phyloP scores from a whole-genome alignment of 2,797 vertebrate genomes.

The Champsocephalus esox region DNA sequence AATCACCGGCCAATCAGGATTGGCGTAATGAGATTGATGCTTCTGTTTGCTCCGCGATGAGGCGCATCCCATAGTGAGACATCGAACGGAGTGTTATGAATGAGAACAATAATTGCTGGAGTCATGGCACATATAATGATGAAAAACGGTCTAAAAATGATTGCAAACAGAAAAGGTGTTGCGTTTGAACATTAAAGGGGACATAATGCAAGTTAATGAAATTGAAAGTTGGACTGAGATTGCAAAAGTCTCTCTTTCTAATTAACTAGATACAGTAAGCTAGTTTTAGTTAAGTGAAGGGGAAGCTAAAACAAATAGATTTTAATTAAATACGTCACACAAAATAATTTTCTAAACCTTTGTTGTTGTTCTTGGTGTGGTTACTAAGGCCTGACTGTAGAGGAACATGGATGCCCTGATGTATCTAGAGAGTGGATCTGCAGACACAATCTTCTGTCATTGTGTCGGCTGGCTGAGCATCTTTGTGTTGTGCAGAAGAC shows the following conservation, averaged over 20 bases:
- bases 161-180: background rate
- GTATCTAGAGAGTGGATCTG: conserved; percentile 61
- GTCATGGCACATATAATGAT: conserved; percentile 55
- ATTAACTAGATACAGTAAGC: conserved; percentile 18
- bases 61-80: too few species aligned
- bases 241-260: conserved; percentile 14
- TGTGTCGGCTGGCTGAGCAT: conserved; percentile 59
- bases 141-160: conserved; percentile 9
- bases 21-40: too few species aligned
- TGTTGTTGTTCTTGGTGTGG: conserved; percentile 49
- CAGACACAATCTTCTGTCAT: conserved; percentile 69
- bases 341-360: conserved; percentile 61
- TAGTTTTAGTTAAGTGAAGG: conserved; percentile 37
- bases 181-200: conserved; percentile 30
- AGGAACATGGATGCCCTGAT: conserved; percentile 69
- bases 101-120: conserved; percentile 34
- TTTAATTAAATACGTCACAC: conserved; percentile 35
- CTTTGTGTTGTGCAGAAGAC: conserved; percentile 37
- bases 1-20: too few species aligned
- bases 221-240: conserved; percentile 32
- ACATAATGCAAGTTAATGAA: conserved; percentile 11
- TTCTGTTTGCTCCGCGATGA: too few species aligned
- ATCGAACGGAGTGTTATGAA: too few species aligned
- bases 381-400: conserved; percentile 69
- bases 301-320: conserved; percentile 45